phyloP scores from a whole-genome alignment of 2,797 vertebrate genomes.

The Liparis tanakae region DNA sequence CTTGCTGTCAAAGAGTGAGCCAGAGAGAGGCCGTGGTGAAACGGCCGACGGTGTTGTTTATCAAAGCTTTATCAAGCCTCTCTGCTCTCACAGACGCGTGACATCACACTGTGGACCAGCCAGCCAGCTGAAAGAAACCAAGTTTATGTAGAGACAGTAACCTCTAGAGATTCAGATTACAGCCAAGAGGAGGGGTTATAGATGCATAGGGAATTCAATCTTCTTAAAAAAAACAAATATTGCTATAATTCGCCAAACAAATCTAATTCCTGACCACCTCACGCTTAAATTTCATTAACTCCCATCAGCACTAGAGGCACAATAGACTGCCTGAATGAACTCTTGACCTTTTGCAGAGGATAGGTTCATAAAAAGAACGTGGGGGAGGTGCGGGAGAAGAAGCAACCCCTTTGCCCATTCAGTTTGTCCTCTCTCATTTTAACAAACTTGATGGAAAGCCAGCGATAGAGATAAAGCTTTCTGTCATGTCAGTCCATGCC shows the following conservation, averaged over 20 bases:
- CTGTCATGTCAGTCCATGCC: conserved; percentile 17
- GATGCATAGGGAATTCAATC: conserved; percentile 6
- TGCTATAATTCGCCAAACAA: conserved; percentile 25
- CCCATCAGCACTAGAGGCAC: conserved; percentile 48
- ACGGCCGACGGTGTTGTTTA: conserved; percentile 74
- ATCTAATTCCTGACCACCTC: conserved; percentile 30
- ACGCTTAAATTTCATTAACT: conserved; percentile 55
- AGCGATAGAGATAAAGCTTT: conserved; percentile 30
- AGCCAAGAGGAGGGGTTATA: conserved; percentile 19
- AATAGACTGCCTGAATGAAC: conserved; percentile 61
- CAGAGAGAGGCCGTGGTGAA: conserved; percentile 68
- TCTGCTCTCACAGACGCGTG: conserved; percentile 60
- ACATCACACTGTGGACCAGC: conserved; percentile 66
- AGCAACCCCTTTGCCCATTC: conserved; percentile 41
- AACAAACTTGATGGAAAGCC: conserved; percentile 47
- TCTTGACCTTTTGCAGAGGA: conserved; percentile 61
- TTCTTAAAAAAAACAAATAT: conserved; percentile 14
- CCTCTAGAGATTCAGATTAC: conserved; percentile 42
- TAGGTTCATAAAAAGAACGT: conserved; percentile 43
- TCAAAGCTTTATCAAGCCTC: conserved; percentile 76
- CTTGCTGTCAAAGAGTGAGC: conserved; percentile 77
- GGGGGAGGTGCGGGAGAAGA: conserved; percentile 30
- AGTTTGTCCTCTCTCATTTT: conserved; percentile 37
- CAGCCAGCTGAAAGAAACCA: conserved; percentile 42
- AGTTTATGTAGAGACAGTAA: conserved; percentile 45